A percentile compares a stretch with the other conserved stretches of the same genome.
phyloP scores from a whole-genome alignment of 2,113 vertebrate genomes.

The Ceyx margarethae region DNA sequence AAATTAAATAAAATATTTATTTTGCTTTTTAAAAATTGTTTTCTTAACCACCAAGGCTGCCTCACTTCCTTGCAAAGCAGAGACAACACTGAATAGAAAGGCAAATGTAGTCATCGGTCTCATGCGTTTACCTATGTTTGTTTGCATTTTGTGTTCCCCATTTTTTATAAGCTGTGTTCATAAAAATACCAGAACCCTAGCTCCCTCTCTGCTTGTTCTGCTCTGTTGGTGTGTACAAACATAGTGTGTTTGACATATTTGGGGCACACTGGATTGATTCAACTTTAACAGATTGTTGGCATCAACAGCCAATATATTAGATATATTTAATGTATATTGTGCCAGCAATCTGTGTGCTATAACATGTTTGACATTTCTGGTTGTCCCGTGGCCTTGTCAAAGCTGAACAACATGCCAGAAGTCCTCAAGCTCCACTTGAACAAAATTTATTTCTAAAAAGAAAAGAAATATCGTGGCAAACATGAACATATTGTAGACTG shows the following conservation, averaged over 20 bases:
- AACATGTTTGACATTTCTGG: neutral
- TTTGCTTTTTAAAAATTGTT: neutral
- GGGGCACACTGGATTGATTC: conserved; percentile 12
- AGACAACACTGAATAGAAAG: neutral
- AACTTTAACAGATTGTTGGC: neutral
- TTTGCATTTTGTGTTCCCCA: neutral
- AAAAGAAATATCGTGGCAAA: neutral
- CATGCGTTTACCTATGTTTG: neutral
- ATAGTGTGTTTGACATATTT: conserved; percentile 17
- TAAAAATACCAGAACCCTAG: neutral
- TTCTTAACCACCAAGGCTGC: neutral
- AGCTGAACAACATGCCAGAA: neutral
- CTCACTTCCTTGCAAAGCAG: neutral
- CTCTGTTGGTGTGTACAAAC: neutral
- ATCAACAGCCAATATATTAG: neutral
- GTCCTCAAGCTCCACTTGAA: neutral
- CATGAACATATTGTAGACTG: neutral
- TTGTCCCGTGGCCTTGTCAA: conserved; percentile 20
- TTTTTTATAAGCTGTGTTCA: neutral
- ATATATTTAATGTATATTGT: neutral
- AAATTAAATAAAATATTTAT: neutral
- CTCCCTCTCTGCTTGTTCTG: neutral
- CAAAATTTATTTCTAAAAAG: neutral
- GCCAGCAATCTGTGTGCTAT: neutral
- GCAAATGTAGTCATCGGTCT: neutral